Conservation (phyloP, 2,113 vertebrate species). For the Pionites leucogaster region DNA sequence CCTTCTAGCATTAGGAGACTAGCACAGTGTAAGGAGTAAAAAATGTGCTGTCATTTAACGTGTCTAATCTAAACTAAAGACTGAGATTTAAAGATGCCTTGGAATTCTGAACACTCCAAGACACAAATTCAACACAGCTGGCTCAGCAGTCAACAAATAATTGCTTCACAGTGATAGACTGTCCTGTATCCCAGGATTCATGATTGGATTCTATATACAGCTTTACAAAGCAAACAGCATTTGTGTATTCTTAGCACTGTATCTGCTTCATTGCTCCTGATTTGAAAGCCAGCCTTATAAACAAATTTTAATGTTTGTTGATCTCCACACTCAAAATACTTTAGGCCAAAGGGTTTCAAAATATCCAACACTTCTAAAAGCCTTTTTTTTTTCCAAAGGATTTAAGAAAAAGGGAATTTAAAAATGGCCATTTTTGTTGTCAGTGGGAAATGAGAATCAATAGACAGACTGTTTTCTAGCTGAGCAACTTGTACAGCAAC, state of each 20-base stretch:
- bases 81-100: constrained; percentile 16
- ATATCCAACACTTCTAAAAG: neutral
- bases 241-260: neutral
- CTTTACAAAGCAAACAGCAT: constrained; percentile 30
- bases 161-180: constrained; percentile 21
- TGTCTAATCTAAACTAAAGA: neutral
- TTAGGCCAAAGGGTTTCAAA: neutral
- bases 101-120: constrained; percentile 3
- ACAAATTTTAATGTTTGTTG: neutral
- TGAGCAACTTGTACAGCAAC: neutral
- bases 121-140: constrained; percentile 30
- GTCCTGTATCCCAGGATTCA: neutral
- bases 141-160: constrained; percentile 39
- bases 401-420: neutral
- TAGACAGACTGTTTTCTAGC: neutral
- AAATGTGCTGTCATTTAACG: neutral
- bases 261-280: constrained; percentile 18
- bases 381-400: neutral
- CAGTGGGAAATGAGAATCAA: neutral
- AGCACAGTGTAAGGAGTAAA: neutral
- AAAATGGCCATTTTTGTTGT: neutral
- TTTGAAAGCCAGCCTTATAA: constrained; percentile 19
- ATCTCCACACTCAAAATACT: neutral
- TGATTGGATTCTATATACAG: neutral
- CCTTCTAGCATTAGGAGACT: neutral